Conservation (phyloP, 2,797 vertebrate genomes). For the Discoglossus pictus region DNA sequence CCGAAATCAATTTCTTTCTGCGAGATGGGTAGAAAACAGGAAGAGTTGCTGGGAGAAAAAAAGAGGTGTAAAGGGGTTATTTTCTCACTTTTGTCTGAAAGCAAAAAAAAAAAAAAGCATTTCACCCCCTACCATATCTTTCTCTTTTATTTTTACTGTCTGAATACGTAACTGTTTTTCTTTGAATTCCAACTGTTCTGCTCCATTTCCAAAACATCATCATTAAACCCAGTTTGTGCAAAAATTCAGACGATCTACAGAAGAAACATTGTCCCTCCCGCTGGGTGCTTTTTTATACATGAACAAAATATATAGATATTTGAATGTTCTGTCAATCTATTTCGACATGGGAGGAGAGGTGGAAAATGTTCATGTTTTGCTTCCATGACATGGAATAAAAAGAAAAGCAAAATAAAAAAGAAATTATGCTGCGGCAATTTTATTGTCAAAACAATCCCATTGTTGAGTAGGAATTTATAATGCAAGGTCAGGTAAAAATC, state of each 20-base stretch:
- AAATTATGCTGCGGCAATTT: too few species aligned
- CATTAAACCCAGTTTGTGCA: slow-evolving; percentile 36
- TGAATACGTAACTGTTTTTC: slow-evolving; percentile 24
- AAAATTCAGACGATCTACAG: slow-evolving; percentile 28
- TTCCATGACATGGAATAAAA: too few species aligned
- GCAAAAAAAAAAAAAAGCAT: slow-evolving; percentile 35
- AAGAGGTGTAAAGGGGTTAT: slow-evolving; percentile 48
- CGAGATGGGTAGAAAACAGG: slow-evolving; percentile 41
- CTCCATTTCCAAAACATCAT: slow-evolving; percentile 42
- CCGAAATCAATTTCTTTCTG: slow-evolving; percentile 54
- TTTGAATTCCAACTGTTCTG: slow-evolving; percentile 44
- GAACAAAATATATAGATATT: slow-evolving; percentile 25
- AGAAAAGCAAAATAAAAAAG: too few species aligned
- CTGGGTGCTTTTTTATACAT: slow-evolving; percentile 21
- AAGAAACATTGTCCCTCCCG: slow-evolving; percentile 20
- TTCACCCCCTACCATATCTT: slow-evolving; percentile 26
- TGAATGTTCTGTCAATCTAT: slow-evolving; percentile 21
- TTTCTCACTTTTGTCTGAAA: slow-evolving; percentile 48
- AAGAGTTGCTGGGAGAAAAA: slow-evolving; percentile 4
- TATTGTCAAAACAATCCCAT: too few species aligned
- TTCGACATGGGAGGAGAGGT: not conserved
- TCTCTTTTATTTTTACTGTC: slow-evolving; percentile 26
- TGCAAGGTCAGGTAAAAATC: too few species aligned
- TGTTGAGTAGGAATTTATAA: too few species aligned
- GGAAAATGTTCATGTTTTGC: too few species aligned